These are phyloP conservation scores for Uloborus plumipes DNA, from an alignment of 2,888 invertebrate genomes.

Conservation along the genomic window DNA sequence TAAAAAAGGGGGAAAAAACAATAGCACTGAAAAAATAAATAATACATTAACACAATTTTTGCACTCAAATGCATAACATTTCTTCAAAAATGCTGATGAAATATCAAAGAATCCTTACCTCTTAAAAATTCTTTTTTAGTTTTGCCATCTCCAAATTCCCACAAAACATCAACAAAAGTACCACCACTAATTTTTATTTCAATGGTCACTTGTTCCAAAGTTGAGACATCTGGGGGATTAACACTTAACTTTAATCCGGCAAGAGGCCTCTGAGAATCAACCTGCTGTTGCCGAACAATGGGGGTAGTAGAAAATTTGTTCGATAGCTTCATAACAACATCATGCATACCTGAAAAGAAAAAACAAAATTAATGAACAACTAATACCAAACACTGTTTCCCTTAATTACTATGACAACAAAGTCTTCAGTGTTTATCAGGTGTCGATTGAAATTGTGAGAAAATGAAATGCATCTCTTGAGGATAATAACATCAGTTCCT, in stretches of 20 bases:
- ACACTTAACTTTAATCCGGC: conserved; percentile 66
- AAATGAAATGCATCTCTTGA: no score
- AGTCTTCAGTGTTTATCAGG: no score
- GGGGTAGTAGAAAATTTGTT: conserved; percentile 58
- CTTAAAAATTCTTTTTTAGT: conserved; percentile 64
- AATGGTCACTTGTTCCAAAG: conserved; percentile 66
- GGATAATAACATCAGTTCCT: no score
- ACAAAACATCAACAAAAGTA: conserved; percentile 66
- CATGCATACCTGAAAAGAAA: conserved; percentile 46
- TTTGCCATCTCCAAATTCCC: conserved; percentile 67
- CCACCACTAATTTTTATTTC: conserved; percentile 67
- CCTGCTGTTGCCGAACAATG: conserved; percentile 58
- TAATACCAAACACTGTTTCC: no score
- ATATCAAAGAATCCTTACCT: conserved; percentile 39
- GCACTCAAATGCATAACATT: no score
- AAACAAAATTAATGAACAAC: background rate
- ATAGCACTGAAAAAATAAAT: no score
- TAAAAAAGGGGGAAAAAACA: no score
- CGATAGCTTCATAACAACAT: conserved; percentile 50
- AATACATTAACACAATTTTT: no score
- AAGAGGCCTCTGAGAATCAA: conserved; percentile 65
- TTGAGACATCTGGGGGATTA: conserved; percentile 66
- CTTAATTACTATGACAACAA: no score
- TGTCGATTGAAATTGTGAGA: no score
- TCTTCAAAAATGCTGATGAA: no score